Evolutionary conservation across 1,140 invertebrate genomes (phyloP), one percentile per base, ranked within the genome.

Genomic region (Holotrichia oblita): DNA sequence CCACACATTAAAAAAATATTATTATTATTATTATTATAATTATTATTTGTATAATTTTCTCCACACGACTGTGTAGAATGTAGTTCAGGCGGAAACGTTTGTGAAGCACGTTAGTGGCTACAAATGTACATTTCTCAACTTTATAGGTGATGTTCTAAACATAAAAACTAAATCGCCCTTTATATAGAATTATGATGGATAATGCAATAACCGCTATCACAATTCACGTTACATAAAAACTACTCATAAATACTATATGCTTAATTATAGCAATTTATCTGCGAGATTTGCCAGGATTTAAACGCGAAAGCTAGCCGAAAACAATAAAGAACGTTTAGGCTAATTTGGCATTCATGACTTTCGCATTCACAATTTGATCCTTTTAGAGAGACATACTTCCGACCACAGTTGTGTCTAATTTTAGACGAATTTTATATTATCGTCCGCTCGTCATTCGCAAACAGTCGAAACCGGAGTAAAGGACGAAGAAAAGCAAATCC

Each of bases 331-430:
- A 69, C 61, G 61, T 34, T 48, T 69, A 69, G 61, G 14, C 61
- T 69, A 69, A 69, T 69, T 69, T 34, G 61, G 27, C 61, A 69
- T 69, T 69, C 61, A 69, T 69, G 61, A 69, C 22, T 69, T 69
- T 69, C 61, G 61, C 20, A 12, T 69, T 69, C 61, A 20, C 22
- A 69, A 27, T 69, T 27, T 34, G 61, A n/a, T n/a, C n/a, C n/a
- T n/a, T n/a, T n/a, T n/a, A n/a, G n/a, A n/a, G n/a, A 20, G 20
- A 6, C 61, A 20, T 69, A 22, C 27, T 34, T 69, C 20, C 61
- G 61, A 34, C 27, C 27, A 34, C 48, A 55, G 7, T 17, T 17
- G 14, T 55, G 14, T 14, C 61, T 69, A 69, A 69, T 22, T 69
- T 69, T 69, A 69, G 61, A 27, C 61, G 61, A 22, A 69, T 69